Evolutionary conservation across 2,113 vertebrate genomes (phyloP), one percentile per base, ranked within the genome.

Genomic region (Colistium nudipinnis): DNA sequence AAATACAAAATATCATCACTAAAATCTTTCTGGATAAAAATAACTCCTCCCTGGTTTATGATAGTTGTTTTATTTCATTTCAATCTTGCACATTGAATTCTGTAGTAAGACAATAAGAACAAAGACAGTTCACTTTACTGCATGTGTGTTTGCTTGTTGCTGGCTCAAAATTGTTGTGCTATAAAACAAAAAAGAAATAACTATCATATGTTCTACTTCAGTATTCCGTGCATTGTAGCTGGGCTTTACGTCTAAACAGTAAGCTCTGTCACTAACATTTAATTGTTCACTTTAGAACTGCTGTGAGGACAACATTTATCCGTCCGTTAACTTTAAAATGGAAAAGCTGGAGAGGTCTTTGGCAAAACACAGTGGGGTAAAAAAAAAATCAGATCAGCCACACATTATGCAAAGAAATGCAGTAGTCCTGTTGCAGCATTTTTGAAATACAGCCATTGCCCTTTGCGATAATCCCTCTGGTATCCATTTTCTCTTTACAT

Each of bases 51-150:
- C 11, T 20, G 6, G 28, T 22, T 59, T 71, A 13, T 44, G 45
- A 82, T 47, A 67, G 74, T 70, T 43, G 9, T 43, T 86, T 85
- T 78, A 83, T 88, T 88, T 66, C 0, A n/a, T 88, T 88, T 66
- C 0, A n/a, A 47, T 76, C 25, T 61, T 63, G 63, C 27, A 60
- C 55, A 56, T n/a, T 53, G 3, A 61, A 17, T n/a, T 59, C 20
- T 68, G 36, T 3, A 61, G 35, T 24, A 28, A 55, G 36, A 47
- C 19, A 62, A 66, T 30, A 55, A 70, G 24, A 27, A 44, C 17
- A 20, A 72, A 61, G 51, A 51, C 22, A 63, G 10, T 41, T 36
- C 22, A 63, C 13, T 41, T 36, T 54, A 49, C 57, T 25, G 43
- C 14, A 76, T 4, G 31, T 38, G 17, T 55, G 20, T 48, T 64